A percentile compares a stretch with the other conserved stretches of the same genome.
Evolutionary conservation across 2,113 vertebrate species (phyloP).

Genomic region (Macquaria australasica): DNA sequence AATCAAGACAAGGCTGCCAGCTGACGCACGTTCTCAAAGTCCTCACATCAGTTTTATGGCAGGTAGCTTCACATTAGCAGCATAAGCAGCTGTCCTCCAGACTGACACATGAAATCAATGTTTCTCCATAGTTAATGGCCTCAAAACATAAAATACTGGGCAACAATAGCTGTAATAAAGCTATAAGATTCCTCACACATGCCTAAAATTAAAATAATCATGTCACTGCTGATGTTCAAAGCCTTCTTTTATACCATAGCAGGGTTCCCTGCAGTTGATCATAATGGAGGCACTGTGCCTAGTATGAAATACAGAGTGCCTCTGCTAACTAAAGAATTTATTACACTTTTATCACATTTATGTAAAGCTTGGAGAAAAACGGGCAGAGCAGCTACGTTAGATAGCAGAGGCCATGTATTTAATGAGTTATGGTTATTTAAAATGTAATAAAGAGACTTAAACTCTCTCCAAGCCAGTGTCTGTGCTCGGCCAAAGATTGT

Average conservation of each 20-base stretch:
- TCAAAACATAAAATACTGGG: background rate
- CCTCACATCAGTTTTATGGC: conserved; percentile 28
- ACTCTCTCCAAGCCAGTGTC: background rate
- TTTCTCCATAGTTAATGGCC: background rate
- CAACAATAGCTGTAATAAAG: background rate
- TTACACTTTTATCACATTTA: background rate
- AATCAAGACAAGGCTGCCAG: conserved; percentile 58
- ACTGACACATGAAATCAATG: conserved; percentile 20
- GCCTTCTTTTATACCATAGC: background rate
- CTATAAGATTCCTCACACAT: background rate
- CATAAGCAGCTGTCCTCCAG: conserved; percentile 1
- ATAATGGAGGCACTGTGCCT: background rate
- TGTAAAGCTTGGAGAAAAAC: background rate
- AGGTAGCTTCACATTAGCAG: conserved; percentile 18
- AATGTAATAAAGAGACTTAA: background rate
- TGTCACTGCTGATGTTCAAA: no score
- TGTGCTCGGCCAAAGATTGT: background rate
- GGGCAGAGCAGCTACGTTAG: background rate
- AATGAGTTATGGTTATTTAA: background rate
- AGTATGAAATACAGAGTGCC: background rate
- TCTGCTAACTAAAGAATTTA: background rate
- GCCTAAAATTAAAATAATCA: no score
- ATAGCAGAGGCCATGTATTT: background rate
- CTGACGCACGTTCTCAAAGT: conserved; percentile 7
- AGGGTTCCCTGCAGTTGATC: background rate